These are phyloP conservation scores for Elanus axillaris DNA, from an alignment of 2,113 vertebrate species.

Conservation along the genomic window DNA sequence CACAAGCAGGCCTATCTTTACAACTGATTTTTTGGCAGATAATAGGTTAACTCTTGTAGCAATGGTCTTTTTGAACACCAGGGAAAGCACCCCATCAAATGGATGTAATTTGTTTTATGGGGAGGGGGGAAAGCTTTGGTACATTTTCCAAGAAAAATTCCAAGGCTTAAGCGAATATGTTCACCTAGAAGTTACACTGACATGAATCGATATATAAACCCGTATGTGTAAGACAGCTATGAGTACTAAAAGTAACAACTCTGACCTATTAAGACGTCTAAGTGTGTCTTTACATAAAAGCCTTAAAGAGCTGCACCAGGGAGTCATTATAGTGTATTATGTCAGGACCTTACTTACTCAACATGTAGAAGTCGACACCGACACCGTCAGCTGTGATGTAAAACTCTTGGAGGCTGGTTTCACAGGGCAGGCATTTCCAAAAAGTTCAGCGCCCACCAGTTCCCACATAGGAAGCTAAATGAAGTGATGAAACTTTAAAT, in stretches of 20 bases:
- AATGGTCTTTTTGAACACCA: background rate
- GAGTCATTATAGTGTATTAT: constrained; percentile 50
- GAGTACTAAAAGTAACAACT: constrained; percentile 58
- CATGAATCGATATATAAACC: constrained; percentile 19
- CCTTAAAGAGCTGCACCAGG: constrained; percentile 44
- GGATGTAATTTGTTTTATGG: background rate
- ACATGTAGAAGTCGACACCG: constrained; percentile 17
- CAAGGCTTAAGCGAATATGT: background rate
- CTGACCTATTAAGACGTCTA: constrained; percentile 39
- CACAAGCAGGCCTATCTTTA: background rate
- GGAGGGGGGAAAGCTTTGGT: background rate
- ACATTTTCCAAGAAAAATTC: constrained; percentile 60
- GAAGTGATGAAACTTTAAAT: constrained; percentile 54
- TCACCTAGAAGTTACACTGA: constrained; percentile 10
- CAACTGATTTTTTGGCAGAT: constrained; percentile 1
- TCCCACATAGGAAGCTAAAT: constrained; percentile 39
- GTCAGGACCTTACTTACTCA: constrained; percentile 53
- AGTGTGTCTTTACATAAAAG: constrained; percentile 55
- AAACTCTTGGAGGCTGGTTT: background rate
- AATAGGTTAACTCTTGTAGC: background rate
- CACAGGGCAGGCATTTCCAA: background rate
- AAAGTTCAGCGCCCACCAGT: constrained; percentile 4
- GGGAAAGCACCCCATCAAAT: constrained; percentile 37
- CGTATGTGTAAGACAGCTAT: constrained; percentile 35
- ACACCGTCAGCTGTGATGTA: constrained; percentile 44